Conservation (phyloP, 2,113 vertebrate species). For the Arenaria interpres region DNA sequence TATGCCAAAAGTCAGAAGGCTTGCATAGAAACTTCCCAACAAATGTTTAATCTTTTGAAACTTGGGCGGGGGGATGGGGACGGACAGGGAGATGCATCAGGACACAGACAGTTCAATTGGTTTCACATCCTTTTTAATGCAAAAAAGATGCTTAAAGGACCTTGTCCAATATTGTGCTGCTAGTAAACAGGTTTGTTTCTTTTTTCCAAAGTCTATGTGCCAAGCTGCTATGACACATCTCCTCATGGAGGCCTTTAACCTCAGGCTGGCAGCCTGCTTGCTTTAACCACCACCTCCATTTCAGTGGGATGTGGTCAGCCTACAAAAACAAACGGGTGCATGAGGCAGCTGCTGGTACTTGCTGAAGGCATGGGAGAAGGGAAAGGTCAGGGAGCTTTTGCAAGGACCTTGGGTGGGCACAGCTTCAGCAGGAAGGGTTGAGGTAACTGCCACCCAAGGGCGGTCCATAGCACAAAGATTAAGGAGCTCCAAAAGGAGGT, state of each 20-base stretch:
- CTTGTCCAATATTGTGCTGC: background rate
- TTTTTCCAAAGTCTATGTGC: background rate
- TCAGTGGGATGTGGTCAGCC: background rate
- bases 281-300: background rate
- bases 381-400: background rate
- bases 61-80: background rate
- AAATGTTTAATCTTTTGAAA: background rate
- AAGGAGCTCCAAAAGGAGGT: background rate
- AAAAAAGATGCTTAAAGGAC: background rate
- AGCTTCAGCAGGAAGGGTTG: background rate
- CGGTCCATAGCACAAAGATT: background rate
- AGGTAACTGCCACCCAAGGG: constrained; percentile 1
- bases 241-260: background rate
- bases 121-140: background rate
- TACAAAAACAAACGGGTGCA: background rate
- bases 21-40: background rate
- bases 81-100: too few relatives aligned
- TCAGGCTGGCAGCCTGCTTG: background rate
- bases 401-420: background rate
- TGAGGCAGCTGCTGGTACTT: background rate
- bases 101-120: background rate
- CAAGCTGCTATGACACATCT: background rate
- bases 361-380: background rate
- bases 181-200: background rate
- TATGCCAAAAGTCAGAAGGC: background rate